Evolutionary conservation across 2,113 vertebrate genomes (phyloP).

Genomic region (Pantherophis guttatus): DNA sequence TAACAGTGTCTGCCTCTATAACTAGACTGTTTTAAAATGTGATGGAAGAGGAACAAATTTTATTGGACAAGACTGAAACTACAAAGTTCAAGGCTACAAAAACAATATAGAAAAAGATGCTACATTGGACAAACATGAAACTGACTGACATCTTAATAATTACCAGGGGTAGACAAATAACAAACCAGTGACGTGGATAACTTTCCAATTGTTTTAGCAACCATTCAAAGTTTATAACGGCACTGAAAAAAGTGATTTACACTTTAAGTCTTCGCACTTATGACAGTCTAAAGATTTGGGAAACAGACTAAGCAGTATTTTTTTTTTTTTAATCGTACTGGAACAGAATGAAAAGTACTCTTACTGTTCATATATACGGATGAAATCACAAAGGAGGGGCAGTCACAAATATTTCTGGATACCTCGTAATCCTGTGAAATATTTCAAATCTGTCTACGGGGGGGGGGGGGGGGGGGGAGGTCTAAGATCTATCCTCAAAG

Average conservation of each 20-base stretch:
- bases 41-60: too few relatives aligned
- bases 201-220: not conserved
- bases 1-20: too few relatives aligned
- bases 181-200: too few relatives aligned
- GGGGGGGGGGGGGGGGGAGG: fast-evolving
- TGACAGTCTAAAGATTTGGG: not conserved
- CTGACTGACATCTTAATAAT: too few relatives aligned
- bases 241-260: not conserved
- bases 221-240: not conserved
- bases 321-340: not conserved
- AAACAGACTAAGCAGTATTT: not conserved
- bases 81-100: too few relatives aligned
- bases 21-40: too few relatives aligned
- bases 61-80: too few relatives aligned
- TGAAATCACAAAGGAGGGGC: not conserved
- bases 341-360: not conserved
- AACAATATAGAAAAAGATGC: too few relatives aligned
- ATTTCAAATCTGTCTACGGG: not conserved
- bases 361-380: not conserved
- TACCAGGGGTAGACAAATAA: too few relatives aligned
- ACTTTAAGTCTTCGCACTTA: not conserved
- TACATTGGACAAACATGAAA: too few relatives aligned
- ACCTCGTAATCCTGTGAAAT: not conserved
- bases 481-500: not conserved
- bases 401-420: not conserved